Evolutionary conservation across 1,140 invertebrate genomes (phyloP).

Genomic region (Cardiocondyla obscurior): DNA sequence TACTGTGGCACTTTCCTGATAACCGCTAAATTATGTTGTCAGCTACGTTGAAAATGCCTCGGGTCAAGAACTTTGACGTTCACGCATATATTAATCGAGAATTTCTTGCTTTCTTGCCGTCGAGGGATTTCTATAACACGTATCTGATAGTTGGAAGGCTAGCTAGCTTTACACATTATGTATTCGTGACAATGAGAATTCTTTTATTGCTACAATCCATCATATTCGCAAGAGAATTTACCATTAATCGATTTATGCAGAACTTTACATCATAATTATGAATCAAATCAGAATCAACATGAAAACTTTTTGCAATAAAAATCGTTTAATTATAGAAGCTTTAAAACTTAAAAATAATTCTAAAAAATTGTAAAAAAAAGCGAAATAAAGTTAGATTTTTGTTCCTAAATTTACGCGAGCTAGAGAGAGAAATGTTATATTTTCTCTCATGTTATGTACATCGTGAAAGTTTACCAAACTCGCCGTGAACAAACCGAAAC

Average conservation of each 20-base stretch:
- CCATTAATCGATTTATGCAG: background rate
- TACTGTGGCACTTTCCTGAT: background rate
- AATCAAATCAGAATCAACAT: background rate
- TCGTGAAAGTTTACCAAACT: background rate
- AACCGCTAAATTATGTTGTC: background rate
- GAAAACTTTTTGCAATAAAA: background rate
- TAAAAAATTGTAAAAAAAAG: background rate
- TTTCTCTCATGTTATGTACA: background rate
- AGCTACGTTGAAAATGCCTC: background rate
- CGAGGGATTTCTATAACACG: background rate
- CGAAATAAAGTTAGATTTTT: too few species aligned
- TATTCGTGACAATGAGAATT: background rate
- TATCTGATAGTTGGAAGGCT: background rate
- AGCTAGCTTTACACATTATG: background rate
- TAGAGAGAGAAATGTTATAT: background rate
- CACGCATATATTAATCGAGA: slow-evolving; percentile 9
- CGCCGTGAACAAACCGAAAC: background rate
- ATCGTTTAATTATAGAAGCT: background rate
- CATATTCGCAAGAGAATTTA: background rate
- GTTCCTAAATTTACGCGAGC: too few species aligned
- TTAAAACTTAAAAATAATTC: background rate
- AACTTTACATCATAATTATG: background rate
- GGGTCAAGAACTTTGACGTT: slow-evolving; percentile 9
- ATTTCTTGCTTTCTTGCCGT: background rate
- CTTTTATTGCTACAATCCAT: background rate